A percentile compares a stretch with the other conserved stretches of the same genome.
Evolutionary conservation across 1,140 invertebrate genomes (phyloP).

Genomic region (Drusus annulatus): DNA sequence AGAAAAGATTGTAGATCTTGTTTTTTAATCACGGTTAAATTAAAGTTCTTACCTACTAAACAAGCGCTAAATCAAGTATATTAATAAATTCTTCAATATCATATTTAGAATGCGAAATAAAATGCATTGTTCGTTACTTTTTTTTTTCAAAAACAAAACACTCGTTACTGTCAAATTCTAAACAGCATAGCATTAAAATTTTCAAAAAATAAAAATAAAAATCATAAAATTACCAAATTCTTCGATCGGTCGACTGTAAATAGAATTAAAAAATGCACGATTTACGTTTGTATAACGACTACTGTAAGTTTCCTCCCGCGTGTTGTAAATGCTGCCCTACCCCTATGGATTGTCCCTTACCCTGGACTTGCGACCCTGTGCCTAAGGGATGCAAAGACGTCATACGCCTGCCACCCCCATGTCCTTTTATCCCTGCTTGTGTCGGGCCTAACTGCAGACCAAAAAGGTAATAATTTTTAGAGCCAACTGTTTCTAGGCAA

Average conservation of each 20-base stretch:
- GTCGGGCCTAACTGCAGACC: slow-evolving; percentile 5
- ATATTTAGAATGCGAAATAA: neutral
- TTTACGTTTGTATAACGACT: slow-evolving; percentile 13
- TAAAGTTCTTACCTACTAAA: no score
- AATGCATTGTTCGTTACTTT: neutral
- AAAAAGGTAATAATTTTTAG: neutral
- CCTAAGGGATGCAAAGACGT: slow-evolving; percentile 10
- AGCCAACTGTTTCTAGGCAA: no score
- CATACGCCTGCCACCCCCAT: neutral
- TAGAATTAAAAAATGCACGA: slow-evolving; percentile 6
- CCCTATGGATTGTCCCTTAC: neutral
- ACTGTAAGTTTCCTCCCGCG: neutral
- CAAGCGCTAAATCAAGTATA: no score
- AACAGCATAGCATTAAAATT: neutral
- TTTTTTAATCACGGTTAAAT: no score
- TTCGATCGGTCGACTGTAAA: neutral
- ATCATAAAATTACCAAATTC: neutral
- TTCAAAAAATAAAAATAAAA: neutral
- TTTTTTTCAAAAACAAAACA: neutral
- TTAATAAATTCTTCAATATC: no score
- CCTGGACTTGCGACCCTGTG: neutral
- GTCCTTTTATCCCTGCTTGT: slow-evolving; percentile 18
- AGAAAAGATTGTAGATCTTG: no score
- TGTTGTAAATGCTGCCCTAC: neutral
- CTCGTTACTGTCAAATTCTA: neutral